Percentiles rank a stretch among this genome's conserved stretches.
Evolutionary conservation across 2,888 invertebrate species (phyloP).

Genomic region (Rapana venosa): DNA sequence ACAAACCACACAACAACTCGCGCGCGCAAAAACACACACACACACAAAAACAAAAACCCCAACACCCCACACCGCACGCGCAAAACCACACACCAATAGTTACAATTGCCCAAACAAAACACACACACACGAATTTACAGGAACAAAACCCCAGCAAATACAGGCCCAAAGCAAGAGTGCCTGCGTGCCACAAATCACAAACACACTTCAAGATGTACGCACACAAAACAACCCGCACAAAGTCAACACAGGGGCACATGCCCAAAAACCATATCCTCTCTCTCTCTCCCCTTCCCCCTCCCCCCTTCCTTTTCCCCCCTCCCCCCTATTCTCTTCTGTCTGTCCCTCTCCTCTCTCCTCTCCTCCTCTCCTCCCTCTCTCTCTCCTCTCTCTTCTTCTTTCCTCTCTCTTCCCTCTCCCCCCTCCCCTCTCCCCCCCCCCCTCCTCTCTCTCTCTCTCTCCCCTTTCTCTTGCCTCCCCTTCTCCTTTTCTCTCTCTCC

Average conservation of each 20-base stretch:
- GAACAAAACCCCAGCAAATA: too few species aligned
- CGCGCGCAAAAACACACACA: not conserved
- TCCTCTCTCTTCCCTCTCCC: not conserved
- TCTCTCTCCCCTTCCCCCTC: too few species aligned
- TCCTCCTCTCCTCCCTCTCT: not conserved
- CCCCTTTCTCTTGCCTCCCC: too few species aligned
- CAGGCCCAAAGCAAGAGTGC: not conserved
- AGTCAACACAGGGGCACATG: not conserved
- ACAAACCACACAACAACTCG: not conserved
- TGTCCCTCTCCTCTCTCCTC: not conserved
- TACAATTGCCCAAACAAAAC: not conserved
- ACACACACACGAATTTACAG: not conserved
- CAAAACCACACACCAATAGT: not conserved
- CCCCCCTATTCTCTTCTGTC: too few species aligned
- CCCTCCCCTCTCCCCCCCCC: not conserved
- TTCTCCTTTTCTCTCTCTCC: too few species aligned
- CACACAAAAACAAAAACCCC: not conserved
- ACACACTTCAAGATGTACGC: not conserved
- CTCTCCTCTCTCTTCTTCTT: too few species aligned
- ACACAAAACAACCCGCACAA: not conserved
- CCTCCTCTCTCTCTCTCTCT: not conserved
- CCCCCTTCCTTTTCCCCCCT: too few species aligned
- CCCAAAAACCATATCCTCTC: not conserved
- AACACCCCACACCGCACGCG: not conserved
- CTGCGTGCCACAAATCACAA: not conserved